phyloP scores from a whole-genome alignment of 1,140 invertebrate genomes.

The Drosophila obscura region DNA sequence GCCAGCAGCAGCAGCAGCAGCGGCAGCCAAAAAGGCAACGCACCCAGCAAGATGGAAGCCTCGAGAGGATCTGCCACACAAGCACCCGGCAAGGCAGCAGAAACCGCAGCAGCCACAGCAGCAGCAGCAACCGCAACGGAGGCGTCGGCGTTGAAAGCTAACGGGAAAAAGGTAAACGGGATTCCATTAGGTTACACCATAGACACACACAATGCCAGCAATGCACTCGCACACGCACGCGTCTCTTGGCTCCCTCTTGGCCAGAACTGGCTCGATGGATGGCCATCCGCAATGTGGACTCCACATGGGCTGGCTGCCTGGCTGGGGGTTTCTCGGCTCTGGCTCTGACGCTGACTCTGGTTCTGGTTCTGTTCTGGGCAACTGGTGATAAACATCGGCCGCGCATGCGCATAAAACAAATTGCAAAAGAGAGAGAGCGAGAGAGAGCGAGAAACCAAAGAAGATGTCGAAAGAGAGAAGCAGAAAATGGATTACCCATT shows the following conservation, averaged over 20 bases:
- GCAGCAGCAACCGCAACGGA: slow-evolving; percentile 41
- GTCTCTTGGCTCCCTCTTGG: slow-evolving; percentile 26
- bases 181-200: slow-evolving; percentile 81
- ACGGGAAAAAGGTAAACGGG: slow-evolving; percentile 84
- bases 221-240: slow-evolving; percentile 9
- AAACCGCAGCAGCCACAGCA: slow-evolving; percentile 6
- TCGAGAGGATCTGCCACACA: slow-evolving; percentile 13
- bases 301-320: too few relatives aligned
- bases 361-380: background rate
- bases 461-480: slow-evolving; percentile 19
- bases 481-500: slow-evolving; percentile 77
- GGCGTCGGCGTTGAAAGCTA: slow-evolving; percentile 79
- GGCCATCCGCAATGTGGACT: too few relatives aligned
- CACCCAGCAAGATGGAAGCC: slow-evolving; percentile 35
- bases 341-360: too few relatives aligned
- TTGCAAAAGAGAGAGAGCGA: slow-evolving; percentile 61
- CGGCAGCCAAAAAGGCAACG: slow-evolving; percentile 13
- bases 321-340: too few relatives aligned
- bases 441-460: slow-evolving; percentile 2
- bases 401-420: slow-evolving; percentile 77
- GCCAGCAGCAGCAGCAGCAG: slow-evolving; percentile 29
- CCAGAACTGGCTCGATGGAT: slow-evolving; percentile 49
- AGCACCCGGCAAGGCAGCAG: slow-evolving; percentile 9
- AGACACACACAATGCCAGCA: slow-evolving; percentile 39
- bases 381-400: slow-evolving; percentile 66